A percentile compares a stretch with the other conserved stretches of the same genome.
These are phyloP conservation scores for Micrasema minimum DNA, from an alignment of 1,140 invertebrate genomes.

Conservation along the genomic window DNA sequence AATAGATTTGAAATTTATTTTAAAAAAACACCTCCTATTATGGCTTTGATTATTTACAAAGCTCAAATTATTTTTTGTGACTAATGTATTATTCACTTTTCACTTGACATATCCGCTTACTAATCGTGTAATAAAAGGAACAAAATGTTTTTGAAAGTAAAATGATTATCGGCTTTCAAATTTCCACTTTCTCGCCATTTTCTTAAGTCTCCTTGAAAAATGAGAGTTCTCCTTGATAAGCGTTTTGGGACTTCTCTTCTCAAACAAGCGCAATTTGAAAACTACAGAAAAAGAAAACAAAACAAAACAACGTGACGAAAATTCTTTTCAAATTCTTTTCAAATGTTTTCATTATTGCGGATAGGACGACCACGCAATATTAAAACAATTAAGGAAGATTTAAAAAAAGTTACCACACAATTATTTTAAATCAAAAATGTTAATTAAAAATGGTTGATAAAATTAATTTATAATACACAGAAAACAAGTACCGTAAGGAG, in stretches of 20 bases:
- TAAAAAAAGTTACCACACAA: too few relatives aligned
- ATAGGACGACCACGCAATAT: too few relatives aligned
- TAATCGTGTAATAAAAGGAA: conserved; percentile 1
- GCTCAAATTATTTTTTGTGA: not conserved
- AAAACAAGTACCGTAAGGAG: too few relatives aligned
- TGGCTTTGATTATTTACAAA: too few relatives aligned
- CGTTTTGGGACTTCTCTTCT: not conserved
- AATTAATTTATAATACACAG: too few relatives aligned
- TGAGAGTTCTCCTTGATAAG: not conserved
- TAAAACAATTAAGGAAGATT: not conserved
- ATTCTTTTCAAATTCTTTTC: too few relatives aligned
- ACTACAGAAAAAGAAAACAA: not conserved
- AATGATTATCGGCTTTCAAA: not conserved
- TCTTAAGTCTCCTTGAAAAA: conserved; percentile 7
- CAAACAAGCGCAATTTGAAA: not conserved
- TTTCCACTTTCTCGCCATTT: not conserved
- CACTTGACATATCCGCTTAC: not conserved
- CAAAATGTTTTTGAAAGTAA: conserved; percentile 3
- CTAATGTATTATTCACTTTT: not conserved
- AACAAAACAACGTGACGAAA: too few relatives aligned
- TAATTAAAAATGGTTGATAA: too few relatives aligned
- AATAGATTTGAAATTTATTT: too few relatives aligned
- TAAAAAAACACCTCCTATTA: too few relatives aligned
- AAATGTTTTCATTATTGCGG: too few relatives aligned
- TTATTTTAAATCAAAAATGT: too few relatives aligned